Conservation (phyloP, 37 sponge, comb jelly and placozoan species). For the Corticium candelabrum region DNA sequence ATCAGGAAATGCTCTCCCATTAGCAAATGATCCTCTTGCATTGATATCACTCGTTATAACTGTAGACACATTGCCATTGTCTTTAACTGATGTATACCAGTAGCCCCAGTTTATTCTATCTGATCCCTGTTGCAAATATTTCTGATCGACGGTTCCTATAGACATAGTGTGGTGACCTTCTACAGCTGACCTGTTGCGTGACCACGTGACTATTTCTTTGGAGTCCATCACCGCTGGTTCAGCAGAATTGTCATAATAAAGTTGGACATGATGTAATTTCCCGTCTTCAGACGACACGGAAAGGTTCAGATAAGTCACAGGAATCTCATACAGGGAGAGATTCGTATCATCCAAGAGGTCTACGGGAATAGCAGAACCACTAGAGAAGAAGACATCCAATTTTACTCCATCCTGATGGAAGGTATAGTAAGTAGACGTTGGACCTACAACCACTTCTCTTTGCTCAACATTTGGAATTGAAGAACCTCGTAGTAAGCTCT, state of each 20-base stretch:
- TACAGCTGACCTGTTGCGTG: not conserved
- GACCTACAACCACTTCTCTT: constrained; percentile 36
- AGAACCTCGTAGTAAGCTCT: not conserved
- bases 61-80: constrained; percentile 16
- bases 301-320: constrained; percentile 38
- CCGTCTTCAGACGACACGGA: constrained; percentile 29
- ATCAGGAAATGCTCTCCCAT: constrained; percentile 24
- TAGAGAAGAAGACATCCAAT: constrained; percentile 32
- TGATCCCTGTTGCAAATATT: constrained; percentile 11
- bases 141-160: constrained; percentile 34
- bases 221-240: constrained; percentile 37
- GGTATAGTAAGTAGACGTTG: constrained; percentile 49
- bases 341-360: not conserved
- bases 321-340: not conserved
- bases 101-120: constrained; percentile 72
- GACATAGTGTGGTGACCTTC: constrained; percentile 24
- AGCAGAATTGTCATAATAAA: constrained; percentile 70
- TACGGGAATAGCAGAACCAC: not conserved
- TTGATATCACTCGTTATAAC: constrained; percentile 8
- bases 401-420: constrained; percentile 42
- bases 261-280: constrained; percentile 26
- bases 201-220: constrained; percentile 23
- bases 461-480: not conserved
- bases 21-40: constrained; percentile 18
- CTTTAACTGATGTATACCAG: constrained; percentile 23